These are phyloP conservation scores for Agrotis segetum DNA, from an alignment of 2,888 invertebrate species.

Conservation along the genomic window DNA sequence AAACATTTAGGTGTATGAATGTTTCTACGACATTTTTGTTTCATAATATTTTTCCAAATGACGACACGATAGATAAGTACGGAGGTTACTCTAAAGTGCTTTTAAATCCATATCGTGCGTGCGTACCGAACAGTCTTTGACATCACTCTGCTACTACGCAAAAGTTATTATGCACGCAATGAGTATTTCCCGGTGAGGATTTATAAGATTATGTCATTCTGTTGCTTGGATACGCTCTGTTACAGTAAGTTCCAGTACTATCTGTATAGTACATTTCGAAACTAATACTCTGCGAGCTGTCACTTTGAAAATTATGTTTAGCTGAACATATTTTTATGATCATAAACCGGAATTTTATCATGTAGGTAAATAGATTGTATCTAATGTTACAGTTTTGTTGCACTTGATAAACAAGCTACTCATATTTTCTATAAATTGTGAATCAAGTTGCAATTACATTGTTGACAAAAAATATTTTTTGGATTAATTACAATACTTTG, in stretches of 20 bases:
- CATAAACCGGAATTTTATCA: too few relatives aligned
- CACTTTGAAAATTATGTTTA: too few relatives aligned
- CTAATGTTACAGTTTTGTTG: too few relatives aligned
- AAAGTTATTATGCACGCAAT: neutral
- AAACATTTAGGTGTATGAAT: neutral
- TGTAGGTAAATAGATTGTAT: too few relatives aligned
- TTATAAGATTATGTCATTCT: neutral
- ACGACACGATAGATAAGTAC: neutral
- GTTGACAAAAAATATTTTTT: too few relatives aligned
- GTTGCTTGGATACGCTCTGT: neutral
- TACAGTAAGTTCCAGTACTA: neutral
- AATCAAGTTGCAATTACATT: too few relatives aligned
- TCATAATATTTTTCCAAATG: conserved; percentile 8
- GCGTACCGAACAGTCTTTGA: conserved; percentile 9
- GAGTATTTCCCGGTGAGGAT: neutral
- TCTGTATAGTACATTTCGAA: too few relatives aligned
- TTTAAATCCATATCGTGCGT: conserved; percentile 15
- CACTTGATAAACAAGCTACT: too few relatives aligned
- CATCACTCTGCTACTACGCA: conserved; percentile 4
- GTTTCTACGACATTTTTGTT: neutral
- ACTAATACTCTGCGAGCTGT: too few relatives aligned
- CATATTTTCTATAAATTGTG: too few relatives aligned
- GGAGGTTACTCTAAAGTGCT: conserved; percentile 10
- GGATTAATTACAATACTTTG: too few relatives aligned
- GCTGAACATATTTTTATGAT: too few relatives aligned